phyloP scores from a whole-genome alignment of 2,888 invertebrate species.

The Prenolepis imparis region DNA sequence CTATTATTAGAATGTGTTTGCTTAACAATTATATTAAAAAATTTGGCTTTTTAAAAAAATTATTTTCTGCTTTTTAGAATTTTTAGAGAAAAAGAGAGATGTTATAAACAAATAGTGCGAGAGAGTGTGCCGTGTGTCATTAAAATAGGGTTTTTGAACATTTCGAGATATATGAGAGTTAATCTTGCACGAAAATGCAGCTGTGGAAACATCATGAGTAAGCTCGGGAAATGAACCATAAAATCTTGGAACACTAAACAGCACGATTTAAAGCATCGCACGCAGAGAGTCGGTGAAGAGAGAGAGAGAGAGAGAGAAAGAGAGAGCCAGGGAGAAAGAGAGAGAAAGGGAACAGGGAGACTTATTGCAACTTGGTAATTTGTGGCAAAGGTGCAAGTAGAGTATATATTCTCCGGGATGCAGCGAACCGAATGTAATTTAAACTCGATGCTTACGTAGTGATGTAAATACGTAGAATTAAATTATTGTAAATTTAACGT shows the following conservation, averaged over 20 bases:
- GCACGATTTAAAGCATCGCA: slow-evolving; percentile 41
- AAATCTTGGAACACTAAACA: slow-evolving; percentile 48
- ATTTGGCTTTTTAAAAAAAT: background rate
- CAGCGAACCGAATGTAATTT: slow-evolving; percentile 40
- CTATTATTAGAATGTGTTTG: background rate
- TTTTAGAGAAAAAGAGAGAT: background rate
- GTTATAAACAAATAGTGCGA: background rate
- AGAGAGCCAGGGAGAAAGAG: background rate
- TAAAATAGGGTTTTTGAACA: slow-evolving; percentile 28
- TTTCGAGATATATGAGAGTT: slow-evolving; percentile 35
- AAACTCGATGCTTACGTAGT: slow-evolving; percentile 12
- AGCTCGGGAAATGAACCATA: slow-evolving; percentile 38
- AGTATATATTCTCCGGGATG: slow-evolving; percentile 3
- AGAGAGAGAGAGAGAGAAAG: slow-evolving; percentile 1
- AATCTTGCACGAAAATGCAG: slow-evolving; percentile 26
- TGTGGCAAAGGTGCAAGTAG: slow-evolving; percentile 29
- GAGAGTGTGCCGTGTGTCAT: background rate
- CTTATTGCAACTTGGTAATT: slow-evolving; percentile 55
- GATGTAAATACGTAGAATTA: slow-evolving; percentile 28
- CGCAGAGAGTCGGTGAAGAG: background rate
- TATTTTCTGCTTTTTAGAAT: background rate
- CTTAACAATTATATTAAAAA: background rate
- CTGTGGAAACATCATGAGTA: background rate
- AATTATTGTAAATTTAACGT: slow-evolving; percentile 39
- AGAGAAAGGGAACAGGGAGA: background rate